Base-by-base conservation (phyloP, 2,797 vertebrate genomes). In the Crenuchus spilurus region DNA sequence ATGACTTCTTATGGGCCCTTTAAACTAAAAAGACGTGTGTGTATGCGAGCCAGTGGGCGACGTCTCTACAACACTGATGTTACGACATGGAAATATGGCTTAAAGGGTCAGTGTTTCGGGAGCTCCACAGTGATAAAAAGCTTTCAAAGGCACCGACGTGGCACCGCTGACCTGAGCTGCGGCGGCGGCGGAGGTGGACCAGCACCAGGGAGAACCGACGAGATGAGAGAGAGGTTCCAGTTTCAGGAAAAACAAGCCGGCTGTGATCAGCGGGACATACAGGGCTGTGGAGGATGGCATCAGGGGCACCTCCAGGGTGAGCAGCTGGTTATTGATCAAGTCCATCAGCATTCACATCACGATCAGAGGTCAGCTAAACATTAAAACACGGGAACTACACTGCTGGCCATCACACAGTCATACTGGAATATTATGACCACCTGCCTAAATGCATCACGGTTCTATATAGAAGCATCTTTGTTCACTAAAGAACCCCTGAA, bases 81-180 rank as follows among this genome's bases (percentile, higher is more conserved):
- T 33, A 55, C 4, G 64, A 68, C 16, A 6, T 57, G 8, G 6
- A 30, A n/a, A n/a, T 49, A 49, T 30, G 51, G 41, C 30, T 31
- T 33, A 39, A 55, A 80, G 62, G 79, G 55, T 61, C 63, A 39
- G 35, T 46, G 10, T 28, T 55, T 8, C n/a, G 26, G 24, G 54
- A 55, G 46, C 9, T 10, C 35, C 41, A 68, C 33, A 46, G 41
- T 72, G 66, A 18, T 75, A 30, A 35, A 30, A 73, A 67, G 62
- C 33, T 67, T 51, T 49, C 20, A 69, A 82, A 83, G 81, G 76
- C 82, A 85, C 77, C 42, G 61, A 67, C 68, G 31, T 71, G 51
- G 49, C 57, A 26, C 58, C 58, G 52, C 62, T 62, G 51, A 48
- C 74, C 74, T 64, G 74, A 82, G 80, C 64, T 55, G 58, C 62